Conservation (phyloP, 2,797 vertebrate species). For the Poeciliopsis gracilis region DNA sequence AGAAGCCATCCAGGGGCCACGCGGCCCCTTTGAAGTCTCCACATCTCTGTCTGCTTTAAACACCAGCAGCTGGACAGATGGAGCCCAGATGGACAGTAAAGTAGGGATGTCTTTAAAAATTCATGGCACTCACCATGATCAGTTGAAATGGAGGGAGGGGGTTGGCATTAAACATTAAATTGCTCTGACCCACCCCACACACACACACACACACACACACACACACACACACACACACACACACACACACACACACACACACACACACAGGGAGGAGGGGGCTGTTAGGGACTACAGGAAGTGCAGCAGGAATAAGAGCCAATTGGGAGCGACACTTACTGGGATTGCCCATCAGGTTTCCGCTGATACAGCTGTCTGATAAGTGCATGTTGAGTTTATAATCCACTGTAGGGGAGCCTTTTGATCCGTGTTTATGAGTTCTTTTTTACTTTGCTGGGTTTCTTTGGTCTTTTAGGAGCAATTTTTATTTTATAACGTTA, state of each 20-base stretch:
- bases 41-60: constrained; percentile 72
- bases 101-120: constrained; percentile 86
- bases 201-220: constrained; percentile 22
- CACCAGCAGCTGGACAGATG: constrained; percentile 80
- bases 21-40: constrained; percentile 74
- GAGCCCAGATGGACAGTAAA: constrained; percentile 85
- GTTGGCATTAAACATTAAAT: constrained; percentile 86
- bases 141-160: constrained; percentile 71
- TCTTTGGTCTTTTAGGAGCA: not conserved
- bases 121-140: constrained; percentile 81
- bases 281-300: constrained; percentile 73
- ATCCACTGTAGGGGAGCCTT: constrained; percentile 47
- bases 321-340: constrained; percentile 78
- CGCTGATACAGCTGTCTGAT: constrained; percentile 76
- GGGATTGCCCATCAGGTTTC: constrained; percentile 71
- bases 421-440: constrained; percentile 40
- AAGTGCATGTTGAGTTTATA: constrained; percentile 65
- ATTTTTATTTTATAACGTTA: not conserved
- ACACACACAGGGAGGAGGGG: constrained; percentile 33
- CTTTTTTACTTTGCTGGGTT: constrained; percentile 26
- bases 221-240: constrained; percentile 25
- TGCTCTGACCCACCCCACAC: constrained; percentile 52
- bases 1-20: constrained; percentile 61
- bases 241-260: constrained; percentile 28
- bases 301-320: constrained; percentile 66